Base-by-base conservation (phyloP, 2,113 vertebrate genomes). In the Actenoides lindsayi region DNA sequence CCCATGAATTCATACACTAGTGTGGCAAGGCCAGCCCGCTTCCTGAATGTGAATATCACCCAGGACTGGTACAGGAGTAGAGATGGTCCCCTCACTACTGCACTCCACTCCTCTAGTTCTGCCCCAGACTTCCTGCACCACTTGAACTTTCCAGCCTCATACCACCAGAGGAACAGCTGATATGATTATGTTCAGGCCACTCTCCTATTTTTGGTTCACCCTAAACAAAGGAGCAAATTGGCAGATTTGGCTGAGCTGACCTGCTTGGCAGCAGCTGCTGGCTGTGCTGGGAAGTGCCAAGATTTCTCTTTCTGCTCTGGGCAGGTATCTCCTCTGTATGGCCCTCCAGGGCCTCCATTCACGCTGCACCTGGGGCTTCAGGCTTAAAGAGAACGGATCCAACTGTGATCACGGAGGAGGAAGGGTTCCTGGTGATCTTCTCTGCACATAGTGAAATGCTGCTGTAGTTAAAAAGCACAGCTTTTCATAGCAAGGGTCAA, bases 51-150 rank as follows among this genome's bases (percentile, higher is more conserved):
- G 35, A 56, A 31, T 70, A 44, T 70, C 62, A 56, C 60, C 20
- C 30, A 42, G 54, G 50, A 46, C n/a, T 1, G 0, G 14, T 33
- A 42, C 0, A 0, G 59, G 20, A 54, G 41, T 8, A 25, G 50
- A 57, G 30, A 23, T 37, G 23, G 25, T 42, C 13, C 13, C 18
- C 33, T 56, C 8, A 1, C 23, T 62, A n/a, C 46, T 31, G 19
- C 56, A 44, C 13, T 39, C 30, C 33, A 28, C 6, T 27, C 35
- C n/a, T 67, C 17, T 16, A 50, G 20, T 6, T 62, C 69, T 85
- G 44, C 24, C 28, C 31, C 6, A 8, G 41, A 16, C 15, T 81
- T 73, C n/a, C 31, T 35, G 27, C 17, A 48, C 44, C 0, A 1
- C 50, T 41, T 30, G 11, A 17, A 6, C 64, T 95, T 79, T 83